These are phyloP conservation scores for Euphonia xanthogaster DNA, from an alignment of 2,797 vertebrate genomes.

Conservation along the genomic window DNA sequence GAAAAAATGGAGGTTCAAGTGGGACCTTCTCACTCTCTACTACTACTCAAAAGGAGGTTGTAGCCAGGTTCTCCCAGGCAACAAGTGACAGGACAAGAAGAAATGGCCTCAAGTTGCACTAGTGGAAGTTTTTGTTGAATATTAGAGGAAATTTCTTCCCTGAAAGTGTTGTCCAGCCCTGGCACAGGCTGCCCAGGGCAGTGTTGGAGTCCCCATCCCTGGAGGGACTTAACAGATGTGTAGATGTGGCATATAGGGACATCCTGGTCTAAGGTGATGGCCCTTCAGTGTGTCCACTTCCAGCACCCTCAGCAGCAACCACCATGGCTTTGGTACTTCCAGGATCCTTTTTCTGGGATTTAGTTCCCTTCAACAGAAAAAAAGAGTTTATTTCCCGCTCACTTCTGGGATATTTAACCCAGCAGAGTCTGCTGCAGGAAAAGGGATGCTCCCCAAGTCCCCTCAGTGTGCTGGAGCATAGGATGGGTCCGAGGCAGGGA, in stretches of 20 bases:
- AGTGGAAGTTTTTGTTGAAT: neutral
- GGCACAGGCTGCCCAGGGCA: neutral
- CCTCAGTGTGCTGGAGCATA: neutral
- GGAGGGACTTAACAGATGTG: neutral
- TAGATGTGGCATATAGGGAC: neutral
- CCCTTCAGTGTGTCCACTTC: neutral
- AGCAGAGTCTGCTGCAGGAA: neutral
- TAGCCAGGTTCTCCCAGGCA: neutral
- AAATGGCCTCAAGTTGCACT: neutral
- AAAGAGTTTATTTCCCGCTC: fast-evolving
- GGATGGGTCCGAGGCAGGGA: neutral
- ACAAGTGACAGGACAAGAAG: neutral
- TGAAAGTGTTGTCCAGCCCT: neutral
- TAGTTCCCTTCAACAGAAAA: neutral
- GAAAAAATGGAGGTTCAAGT: neutral
- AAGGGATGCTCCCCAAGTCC: neutral
- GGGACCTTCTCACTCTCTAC: neutral
- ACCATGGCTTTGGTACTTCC: neutral
- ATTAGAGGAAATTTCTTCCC: neutral
- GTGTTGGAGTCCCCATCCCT: neutral
- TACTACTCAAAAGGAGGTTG: neutral
- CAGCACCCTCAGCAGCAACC: neutral
- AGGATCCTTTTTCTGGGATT: neutral
- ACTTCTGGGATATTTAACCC: fast-evolving
- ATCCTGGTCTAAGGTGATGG: neutral